Evolutionary conservation across 2,888 invertebrate species (phyloP).

Genomic region (Hypolimnas misippus): DNA sequence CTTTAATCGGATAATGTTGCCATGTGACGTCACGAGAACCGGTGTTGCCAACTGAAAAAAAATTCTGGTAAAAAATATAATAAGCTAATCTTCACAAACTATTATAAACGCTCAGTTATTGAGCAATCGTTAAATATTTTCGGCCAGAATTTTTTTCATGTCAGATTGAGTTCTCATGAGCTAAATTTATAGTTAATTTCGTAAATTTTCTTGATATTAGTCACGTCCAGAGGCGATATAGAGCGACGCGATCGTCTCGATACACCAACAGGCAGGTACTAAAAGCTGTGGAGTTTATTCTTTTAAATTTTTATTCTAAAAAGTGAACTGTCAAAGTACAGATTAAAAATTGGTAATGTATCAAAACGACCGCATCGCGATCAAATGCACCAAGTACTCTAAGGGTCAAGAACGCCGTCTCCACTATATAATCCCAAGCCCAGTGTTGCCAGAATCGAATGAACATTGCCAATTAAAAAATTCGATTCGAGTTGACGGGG

Average conservation of each 20-base stretch:
- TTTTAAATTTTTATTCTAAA: constrained; percentile 38
- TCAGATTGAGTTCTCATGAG: too few relatives aligned
- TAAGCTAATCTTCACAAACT: too few relatives aligned
- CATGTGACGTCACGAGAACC: constrained; percentile 10
- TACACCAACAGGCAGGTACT: constrained; percentile 40
- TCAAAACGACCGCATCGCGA: constrained; percentile 34
- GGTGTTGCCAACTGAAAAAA: too few relatives aligned
- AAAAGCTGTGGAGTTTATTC: constrained; percentile 45
- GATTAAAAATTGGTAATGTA: constrained; percentile 30
- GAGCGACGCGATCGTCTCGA: constrained; percentile 29
- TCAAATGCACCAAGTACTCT: constrained; percentile 32
- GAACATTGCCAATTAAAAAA: background rate
- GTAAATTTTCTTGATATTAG: constrained; percentile 11
- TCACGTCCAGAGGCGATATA: constrained; percentile 40
- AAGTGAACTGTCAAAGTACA: constrained; percentile 42
- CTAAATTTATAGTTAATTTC: constrained; percentile 17
- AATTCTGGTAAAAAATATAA: too few relatives aligned
- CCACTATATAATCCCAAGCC: constrained; percentile 14
- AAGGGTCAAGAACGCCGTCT: constrained; percentile 22
- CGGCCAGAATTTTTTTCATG: constrained; percentile 33
- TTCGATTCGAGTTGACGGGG: constrained; percentile 11
- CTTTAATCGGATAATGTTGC: constrained; percentile 71
- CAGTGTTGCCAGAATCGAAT: constrained; percentile 24
- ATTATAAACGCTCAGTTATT: too few relatives aligned
- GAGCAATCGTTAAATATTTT: background rate